These are phyloP conservation scores for Sinocyclocheilus anophthalmus DNA, from an alignment of 2,113 vertebrate species.

Conservation along the genomic window DNA sequence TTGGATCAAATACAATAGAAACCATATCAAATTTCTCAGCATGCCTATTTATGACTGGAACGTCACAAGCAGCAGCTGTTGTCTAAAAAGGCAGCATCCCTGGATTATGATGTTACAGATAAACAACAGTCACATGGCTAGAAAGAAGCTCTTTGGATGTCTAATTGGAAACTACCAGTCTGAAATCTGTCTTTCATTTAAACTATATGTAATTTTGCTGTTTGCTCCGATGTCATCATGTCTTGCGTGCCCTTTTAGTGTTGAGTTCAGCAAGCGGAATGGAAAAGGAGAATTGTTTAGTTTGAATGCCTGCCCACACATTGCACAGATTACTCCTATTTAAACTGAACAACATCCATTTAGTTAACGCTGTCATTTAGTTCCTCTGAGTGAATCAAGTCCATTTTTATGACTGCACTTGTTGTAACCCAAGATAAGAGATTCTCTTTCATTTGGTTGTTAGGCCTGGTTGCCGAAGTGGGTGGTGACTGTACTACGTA, in stretches of 20 bases:
- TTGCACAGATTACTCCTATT: background rate
- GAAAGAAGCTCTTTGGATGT: background rate
- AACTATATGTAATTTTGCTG: background rate
- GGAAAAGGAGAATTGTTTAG: background rate
- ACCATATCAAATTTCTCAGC: background rate
- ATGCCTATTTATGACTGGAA: background rate
- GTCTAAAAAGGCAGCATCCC: background rate
- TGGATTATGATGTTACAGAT: slow-evolving; percentile 21
- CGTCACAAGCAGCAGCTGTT: background rate
- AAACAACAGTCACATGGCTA: slow-evolving; percentile 20
- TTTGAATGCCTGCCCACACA: background rate
- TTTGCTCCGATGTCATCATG: background rate
- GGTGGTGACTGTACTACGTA: background rate
- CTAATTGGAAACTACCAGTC: slow-evolving; percentile 17
- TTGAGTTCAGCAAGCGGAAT: background rate
- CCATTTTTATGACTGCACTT: background rate
- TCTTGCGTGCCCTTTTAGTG: background rate
- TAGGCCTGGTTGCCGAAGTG: background rate
- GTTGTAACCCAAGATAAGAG: background rate
- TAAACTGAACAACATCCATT: background rate
- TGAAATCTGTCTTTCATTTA: background rate
- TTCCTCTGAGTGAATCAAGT: background rate
- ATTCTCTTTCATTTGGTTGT: background rate
- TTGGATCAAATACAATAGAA: background rate
- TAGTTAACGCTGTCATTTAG: background rate